Conservation (phyloP, 2,888 invertebrate species). For the Polydrusus cervinus region DNA sequence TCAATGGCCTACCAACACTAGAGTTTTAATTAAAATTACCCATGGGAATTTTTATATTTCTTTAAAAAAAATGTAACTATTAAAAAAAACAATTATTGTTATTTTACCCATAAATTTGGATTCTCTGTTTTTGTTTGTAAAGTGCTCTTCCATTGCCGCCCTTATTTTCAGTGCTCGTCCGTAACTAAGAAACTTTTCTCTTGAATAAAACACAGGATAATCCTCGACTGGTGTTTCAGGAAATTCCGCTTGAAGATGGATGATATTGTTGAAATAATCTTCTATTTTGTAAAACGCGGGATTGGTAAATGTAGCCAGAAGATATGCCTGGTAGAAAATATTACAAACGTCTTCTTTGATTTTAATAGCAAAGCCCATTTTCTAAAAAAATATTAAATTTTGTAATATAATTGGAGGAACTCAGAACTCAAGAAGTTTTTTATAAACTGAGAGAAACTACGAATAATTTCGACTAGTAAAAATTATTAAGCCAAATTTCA, state of each 20-base stretch:
- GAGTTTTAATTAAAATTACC: too few relatives aligned
- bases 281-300: slow-evolving; percentile 57
- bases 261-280: slow-evolving; percentile 59
- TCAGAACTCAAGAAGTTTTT: not conserved
- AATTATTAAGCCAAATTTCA: too few relatives aligned
- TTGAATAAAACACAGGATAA: slow-evolving; percentile 60
- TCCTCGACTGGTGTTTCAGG: slow-evolving; percentile 60
- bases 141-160: slow-evolving; percentile 9
- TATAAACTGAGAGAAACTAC: too few relatives aligned
- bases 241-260: slow-evolving; percentile 57
- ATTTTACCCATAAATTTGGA: slow-evolving; percentile 23
- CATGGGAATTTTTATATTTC: too few relatives aligned
- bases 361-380: slow-evolving; percentile 63
- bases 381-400: slow-evolving; percentile 33
- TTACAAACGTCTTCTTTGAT: slow-evolving; percentile 58
- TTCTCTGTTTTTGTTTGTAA: slow-evolving; percentile 11
- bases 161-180: slow-evolving; percentile 37
- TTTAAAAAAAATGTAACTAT: too few relatives aligned
- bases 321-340: slow-evolving; percentile 60
- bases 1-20: too few relatives aligned
- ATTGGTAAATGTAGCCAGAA: slow-evolving; percentile 64
- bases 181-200: slow-evolving; percentile 62
- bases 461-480: too few relatives aligned
- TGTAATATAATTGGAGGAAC: too few relatives aligned
- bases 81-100: not conserved